phyloP scores from a whole-genome alignment of 2,888 invertebrate species.

The Drosophila falleni region DNA sequence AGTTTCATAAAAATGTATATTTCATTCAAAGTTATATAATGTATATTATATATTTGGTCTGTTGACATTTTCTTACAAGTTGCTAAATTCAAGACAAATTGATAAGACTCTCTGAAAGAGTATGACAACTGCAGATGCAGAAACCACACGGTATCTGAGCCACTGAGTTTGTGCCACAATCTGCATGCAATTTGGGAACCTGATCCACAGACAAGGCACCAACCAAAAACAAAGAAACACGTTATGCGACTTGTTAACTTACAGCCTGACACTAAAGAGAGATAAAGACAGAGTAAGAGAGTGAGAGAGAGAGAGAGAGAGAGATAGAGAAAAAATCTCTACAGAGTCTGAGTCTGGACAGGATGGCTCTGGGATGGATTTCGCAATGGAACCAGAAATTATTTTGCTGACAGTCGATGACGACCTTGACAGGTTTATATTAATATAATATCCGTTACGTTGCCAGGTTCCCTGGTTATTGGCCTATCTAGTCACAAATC shows the following conservation, averaged over 20 bases:
- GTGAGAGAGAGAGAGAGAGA: constrained; percentile 1
- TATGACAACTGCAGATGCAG: background rate
- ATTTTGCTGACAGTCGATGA: constrained; percentile 25
- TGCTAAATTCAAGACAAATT: background rate
- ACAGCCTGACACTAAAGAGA: background rate
- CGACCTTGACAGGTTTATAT: constrained; percentile 61
- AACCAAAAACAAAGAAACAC: constrained; percentile 53
- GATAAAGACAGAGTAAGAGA: background rate
- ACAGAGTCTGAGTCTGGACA: constrained; percentile 1
- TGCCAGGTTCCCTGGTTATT: constrained; percentile 47
- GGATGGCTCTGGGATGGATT: constrained; percentile 28
- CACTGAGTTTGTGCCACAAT: constrained; percentile 15
- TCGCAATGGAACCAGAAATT: constrained; percentile 53
- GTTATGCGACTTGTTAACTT: constrained; percentile 49
- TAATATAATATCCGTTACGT: constrained; percentile 53
- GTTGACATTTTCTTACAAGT: background rate
- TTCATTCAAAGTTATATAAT: too few relatives aligned
- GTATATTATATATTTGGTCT: too few relatives aligned
- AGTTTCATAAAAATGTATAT: too few relatives aligned
- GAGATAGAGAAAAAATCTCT: constrained; percentile 6
- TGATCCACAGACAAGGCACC: constrained; percentile 48
- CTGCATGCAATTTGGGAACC: constrained; percentile 65
- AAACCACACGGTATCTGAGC: background rate
- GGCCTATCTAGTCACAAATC: constrained; percentile 32
- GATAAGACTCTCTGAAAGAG: background rate